These are phyloP conservation scores for Catocala sponsa DNA, from an alignment of 2,888 invertebrate species.

Conservation along the genomic window DNA sequence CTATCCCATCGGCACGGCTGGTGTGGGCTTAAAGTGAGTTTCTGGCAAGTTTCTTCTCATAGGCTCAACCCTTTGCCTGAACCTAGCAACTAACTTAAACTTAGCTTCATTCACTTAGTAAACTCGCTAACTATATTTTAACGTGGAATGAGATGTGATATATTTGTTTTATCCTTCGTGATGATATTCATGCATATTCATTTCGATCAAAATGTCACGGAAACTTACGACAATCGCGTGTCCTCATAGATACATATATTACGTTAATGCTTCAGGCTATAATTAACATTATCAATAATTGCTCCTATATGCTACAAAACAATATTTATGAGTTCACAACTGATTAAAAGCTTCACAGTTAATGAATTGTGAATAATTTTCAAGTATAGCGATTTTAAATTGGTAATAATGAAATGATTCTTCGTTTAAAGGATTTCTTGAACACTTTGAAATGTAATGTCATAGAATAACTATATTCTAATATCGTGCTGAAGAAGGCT, in stretches of 20 bases:
- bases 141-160: too few relatives aligned
- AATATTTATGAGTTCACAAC: conserved; percentile 8
- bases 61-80: too few relatives aligned
- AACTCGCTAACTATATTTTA: too few relatives aligned
- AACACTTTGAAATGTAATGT: too few relatives aligned
- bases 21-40: too few relatives aligned
- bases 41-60: too few relatives aligned
- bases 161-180: too few relatives aligned
- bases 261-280: conserved; percentile 10
- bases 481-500: conserved; percentile 99
- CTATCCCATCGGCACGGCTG: too few relatives aligned
- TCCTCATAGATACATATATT: conserved; percentile 8
- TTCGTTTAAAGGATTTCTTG: not conserved
- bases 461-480: conserved; percentile 92
- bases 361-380: conserved; percentile 11
- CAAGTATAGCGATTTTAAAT: not conserved
- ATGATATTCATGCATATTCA: too few relatives aligned
- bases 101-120: too few relatives aligned
- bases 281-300: conserved; percentile 21
- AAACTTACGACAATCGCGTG: conserved; percentile 2
- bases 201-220: not conserved
- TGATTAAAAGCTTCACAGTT: not conserved
- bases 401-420: not conserved
- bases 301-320: not conserved
- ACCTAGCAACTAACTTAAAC: too few relatives aligned